Percentiles rank a stretch among this genome's conserved stretches.
Conservation (phyloP, 2,797 vertebrate species). For the Pygocentrus nattereri region DNA sequence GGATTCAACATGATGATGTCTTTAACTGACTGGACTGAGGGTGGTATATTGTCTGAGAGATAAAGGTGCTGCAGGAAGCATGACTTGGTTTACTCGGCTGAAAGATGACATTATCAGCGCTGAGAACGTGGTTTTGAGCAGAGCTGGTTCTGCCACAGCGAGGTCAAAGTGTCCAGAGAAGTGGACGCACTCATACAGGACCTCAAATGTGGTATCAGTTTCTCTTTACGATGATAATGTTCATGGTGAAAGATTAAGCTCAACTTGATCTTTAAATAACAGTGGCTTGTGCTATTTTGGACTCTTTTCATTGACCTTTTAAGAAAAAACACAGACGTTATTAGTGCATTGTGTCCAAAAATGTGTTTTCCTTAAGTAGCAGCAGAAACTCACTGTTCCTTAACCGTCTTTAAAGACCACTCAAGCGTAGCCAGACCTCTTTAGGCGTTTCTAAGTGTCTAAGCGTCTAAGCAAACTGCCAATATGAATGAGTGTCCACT, state of each 20-base stretch:
- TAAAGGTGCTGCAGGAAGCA: constrained; percentile 56
- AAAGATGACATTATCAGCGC: constrained; percentile 31
- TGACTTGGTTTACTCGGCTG: constrained; percentile 32
- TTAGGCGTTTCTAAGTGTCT: constrained; percentile 30
- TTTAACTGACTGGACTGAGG: constrained; percentile 57
- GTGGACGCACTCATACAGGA: not conserved
- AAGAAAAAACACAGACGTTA: no score
- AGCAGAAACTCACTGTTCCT: not conserved
- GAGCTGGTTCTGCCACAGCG: not conserved
- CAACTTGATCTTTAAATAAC: not conserved
- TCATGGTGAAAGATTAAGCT: not conserved
- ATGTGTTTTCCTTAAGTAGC: not conserved
- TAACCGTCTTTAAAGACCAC: constrained; percentile 24
- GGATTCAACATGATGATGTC: constrained; percentile 56
- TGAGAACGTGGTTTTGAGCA: not conserved
- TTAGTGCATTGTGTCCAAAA: not conserved
- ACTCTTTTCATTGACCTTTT: not conserved
- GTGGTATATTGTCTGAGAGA: constrained; percentile 48
- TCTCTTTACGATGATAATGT: not conserved
- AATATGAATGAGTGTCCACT: constrained; percentile 11
- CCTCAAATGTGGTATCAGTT: not conserved
- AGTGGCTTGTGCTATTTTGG: not conserved
- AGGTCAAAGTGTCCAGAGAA: not conserved
- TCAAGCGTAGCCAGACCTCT: constrained; percentile 41
- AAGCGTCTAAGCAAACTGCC: constrained; percentile 15